phyloP scores from a whole-genome alignment of 2,888 invertebrate genomes.

The Clistopyga incitator region DNA sequence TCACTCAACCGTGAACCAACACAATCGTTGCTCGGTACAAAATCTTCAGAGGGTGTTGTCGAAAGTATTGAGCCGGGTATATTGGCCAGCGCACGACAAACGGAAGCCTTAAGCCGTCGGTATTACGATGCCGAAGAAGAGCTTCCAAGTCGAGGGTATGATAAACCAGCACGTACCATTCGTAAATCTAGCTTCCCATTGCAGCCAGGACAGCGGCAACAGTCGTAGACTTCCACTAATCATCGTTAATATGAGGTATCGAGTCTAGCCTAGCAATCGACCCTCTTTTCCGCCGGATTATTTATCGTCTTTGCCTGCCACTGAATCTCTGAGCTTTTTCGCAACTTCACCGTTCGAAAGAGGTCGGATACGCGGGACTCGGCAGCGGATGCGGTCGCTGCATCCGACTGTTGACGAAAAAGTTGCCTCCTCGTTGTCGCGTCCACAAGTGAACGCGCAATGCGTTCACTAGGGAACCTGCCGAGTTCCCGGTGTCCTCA shows the following conservation, averaged over 20 bases:
- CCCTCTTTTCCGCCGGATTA: constrained; percentile 53
- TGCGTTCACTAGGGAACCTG: constrained; percentile 30
- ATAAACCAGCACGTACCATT: constrained; percentile 51
- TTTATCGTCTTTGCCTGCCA: constrained; percentile 50
- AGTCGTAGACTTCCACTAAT: constrained; percentile 44
- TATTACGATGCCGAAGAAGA: constrained; percentile 14
- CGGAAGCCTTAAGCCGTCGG: background rate
- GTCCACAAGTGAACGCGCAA: constrained; percentile 47
- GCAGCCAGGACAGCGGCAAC: constrained; percentile 13
- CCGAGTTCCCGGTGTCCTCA: constrained; percentile 33
- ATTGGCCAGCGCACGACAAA: background rate
- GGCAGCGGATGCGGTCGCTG: constrained; percentile 59
- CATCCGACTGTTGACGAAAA: constrained; percentile 70
- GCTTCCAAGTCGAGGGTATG: constrained; percentile 33
- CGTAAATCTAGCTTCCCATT: constrained; percentile 43
- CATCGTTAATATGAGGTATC: constrained; percentile 57
- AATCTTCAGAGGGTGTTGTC: constrained; percentile 20
- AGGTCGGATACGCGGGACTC: constrained; percentile 11
- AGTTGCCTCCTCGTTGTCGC: constrained; percentile 48
- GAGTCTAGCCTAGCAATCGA: constrained; percentile 12
- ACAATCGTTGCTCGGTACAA: constrained; percentile 74
- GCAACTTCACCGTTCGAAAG: constrained; percentile 35
- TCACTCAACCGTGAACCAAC: constrained; percentile 73
- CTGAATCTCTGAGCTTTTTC: constrained; percentile 20
- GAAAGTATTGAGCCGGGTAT: background rate